Evolutionary conservation across 2,113 vertebrate species (phyloP).

Genomic region (Murina feae): DNA sequence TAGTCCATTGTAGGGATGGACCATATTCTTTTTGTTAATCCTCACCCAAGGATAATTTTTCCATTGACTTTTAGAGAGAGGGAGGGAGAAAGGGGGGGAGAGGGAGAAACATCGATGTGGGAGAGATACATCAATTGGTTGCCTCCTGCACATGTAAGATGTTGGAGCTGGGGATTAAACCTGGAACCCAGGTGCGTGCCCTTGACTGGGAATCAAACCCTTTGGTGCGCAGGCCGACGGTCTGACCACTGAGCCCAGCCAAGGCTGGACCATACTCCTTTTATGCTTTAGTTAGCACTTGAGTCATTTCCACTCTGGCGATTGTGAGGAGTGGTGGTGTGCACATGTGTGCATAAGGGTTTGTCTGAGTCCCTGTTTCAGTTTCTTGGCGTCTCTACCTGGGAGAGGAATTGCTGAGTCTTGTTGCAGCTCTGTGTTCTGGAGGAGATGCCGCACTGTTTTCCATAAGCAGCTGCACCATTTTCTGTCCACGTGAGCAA

Average conservation of each 20-base stretch:
- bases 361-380: background rate
- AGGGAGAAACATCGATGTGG: background rate
- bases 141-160: too few relatives aligned
- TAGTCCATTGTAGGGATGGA: background rate
- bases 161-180: too few relatives aligned
- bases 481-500: background rate
- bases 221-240: background rate
- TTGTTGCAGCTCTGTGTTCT: accelerated
- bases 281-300: accelerated
- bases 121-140: too few relatives aligned
- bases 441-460: background rate
- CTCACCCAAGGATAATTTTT: too few relatives aligned
- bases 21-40: background rate
- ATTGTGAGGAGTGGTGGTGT: background rate
- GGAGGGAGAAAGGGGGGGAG: background rate
- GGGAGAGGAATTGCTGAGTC: background rate
- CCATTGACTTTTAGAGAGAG: background rate
- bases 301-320: background rate
- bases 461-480: background rate
- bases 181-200: too few relatives aligned
- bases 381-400: background rate
- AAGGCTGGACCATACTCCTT: background rate
- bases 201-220: too few relatives aligned
- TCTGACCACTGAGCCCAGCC: background rate
- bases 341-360: accelerated